Conservation (phyloP, 1,140 invertebrate genomes). For the Caenorhabditis latens region DNA sequence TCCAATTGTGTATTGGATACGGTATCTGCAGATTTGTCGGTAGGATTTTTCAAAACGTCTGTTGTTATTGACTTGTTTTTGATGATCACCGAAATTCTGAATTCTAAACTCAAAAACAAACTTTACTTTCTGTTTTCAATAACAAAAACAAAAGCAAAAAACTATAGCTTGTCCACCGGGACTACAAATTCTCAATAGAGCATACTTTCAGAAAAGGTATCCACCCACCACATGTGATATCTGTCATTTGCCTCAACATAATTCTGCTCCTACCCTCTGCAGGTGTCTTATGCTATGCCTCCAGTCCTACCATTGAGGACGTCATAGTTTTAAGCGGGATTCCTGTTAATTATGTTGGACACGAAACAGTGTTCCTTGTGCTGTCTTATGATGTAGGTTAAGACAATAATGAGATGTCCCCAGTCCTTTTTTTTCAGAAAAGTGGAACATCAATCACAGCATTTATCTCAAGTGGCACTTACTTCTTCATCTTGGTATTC, state of each 20-base stretch:
- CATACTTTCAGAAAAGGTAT: conserved; percentile 5
- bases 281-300: background rate
- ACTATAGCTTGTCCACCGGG: too few relatives aligned
- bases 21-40: conserved; percentile 24
- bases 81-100: too few relatives aligned
- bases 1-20: background rate
- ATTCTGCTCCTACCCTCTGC: background rate
- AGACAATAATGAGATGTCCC: too few relatives aligned
- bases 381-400: conserved; percentile 18
- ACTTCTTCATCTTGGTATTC: background rate
- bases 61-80: background rate
- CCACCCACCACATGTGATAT: background rate
- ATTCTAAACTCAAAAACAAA: too few relatives aligned
- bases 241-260: background rate
- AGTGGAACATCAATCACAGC: background rate
- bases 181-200: background rate
- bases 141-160: too few relatives aligned
- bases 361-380: conserved; percentile 8
- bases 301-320: background rate
- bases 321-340: conserved; percentile 4
- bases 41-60: background rate
- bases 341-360: background rate
- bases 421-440: conserved; percentile 40
- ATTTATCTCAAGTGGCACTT: background rate
- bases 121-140: too few relatives aligned